Percentiles rank a stretch among this genome's conserved stretches.
Evolutionary conservation across 2,888 invertebrate genomes (phyloP).

Genomic region (Eristalis tenax): DNA sequence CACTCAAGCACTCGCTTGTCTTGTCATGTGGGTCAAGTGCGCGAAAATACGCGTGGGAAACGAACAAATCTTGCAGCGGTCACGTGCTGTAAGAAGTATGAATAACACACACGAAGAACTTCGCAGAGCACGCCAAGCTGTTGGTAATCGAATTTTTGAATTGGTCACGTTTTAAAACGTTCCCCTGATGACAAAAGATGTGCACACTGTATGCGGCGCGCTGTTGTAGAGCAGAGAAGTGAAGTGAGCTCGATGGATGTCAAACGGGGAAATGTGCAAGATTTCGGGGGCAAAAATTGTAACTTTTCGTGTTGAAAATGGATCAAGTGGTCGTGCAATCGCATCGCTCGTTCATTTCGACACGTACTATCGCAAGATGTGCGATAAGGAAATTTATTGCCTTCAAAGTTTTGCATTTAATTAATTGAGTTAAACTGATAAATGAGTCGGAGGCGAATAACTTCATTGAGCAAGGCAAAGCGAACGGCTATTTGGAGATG

Average conservation of each 20-base stretch:
- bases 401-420: background rate
- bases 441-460: background rate
- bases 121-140: background rate
- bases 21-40: background rate
- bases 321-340: background rate
- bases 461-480: background rate
- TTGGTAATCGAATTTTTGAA: background rate
- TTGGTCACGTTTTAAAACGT: background rate
- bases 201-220: background rate
- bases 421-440: background rate
- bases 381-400: background rate
- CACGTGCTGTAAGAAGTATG: background rate
- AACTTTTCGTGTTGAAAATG: background rate
- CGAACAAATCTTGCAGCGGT: background rate
- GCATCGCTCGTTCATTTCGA: background rate
- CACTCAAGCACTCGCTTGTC: background rate
- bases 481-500: background rate
- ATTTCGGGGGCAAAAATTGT: background rate
- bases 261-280: background rate
- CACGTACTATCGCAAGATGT: background rate
- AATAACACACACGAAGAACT: background rate
- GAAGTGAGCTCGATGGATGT: background rate
- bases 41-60: background rate
- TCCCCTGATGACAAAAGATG: background rate
- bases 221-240: background rate